Percentiles rank a stretch among this genome's conserved stretches.
Evolutionary conservation across 2,113 vertebrate genomes (phyloP).

Genomic region (Aythya baeri): DNA sequence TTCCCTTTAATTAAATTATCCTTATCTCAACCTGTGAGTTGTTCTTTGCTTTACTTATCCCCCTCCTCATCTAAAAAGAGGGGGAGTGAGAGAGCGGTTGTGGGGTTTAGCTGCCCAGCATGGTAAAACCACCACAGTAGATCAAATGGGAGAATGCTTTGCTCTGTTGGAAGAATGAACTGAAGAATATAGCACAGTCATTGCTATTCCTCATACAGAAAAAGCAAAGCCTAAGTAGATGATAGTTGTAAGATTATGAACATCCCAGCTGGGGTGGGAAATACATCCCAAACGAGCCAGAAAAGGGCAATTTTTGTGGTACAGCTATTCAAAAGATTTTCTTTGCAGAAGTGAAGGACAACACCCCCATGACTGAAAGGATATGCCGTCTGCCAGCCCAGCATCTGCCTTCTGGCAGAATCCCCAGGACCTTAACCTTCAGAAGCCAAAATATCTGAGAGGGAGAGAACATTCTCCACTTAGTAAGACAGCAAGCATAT

Average conservation of each 20-base stretch:
- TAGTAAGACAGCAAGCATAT: background rate
- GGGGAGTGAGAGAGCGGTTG: too few species aligned
- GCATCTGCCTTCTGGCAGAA: slow-evolving; percentile 50
- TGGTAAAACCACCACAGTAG: too few species aligned
- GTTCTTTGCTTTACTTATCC: too few species aligned
- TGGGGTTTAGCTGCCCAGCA: too few species aligned
- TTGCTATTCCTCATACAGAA: background rate
- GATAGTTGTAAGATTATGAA: background rate
- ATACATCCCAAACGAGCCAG: background rate
- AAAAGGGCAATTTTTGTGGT: background rate
- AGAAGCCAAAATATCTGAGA: background rate
- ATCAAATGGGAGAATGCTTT: background rate
- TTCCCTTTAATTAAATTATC: too few species aligned
- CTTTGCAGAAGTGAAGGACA: slow-evolving; percentile 15
- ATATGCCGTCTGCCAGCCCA: background rate
- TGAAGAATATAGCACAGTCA: background rate
- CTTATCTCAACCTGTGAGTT: too few species aligned
- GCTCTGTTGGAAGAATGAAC: background rate
- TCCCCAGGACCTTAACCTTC: slow-evolving; percentile 30
- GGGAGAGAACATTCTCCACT: background rate
- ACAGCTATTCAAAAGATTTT: background rate
- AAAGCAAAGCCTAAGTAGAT: background rate
- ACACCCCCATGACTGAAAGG: background rate
- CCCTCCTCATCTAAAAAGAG: too few species aligned
- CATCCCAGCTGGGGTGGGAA: background rate